A percentile compares a stretch with the other conserved stretches of the same genome.
Evolutionary conservation across 1,140 invertebrate species (phyloP).

Genomic region (Subanguina moxae): DNA sequence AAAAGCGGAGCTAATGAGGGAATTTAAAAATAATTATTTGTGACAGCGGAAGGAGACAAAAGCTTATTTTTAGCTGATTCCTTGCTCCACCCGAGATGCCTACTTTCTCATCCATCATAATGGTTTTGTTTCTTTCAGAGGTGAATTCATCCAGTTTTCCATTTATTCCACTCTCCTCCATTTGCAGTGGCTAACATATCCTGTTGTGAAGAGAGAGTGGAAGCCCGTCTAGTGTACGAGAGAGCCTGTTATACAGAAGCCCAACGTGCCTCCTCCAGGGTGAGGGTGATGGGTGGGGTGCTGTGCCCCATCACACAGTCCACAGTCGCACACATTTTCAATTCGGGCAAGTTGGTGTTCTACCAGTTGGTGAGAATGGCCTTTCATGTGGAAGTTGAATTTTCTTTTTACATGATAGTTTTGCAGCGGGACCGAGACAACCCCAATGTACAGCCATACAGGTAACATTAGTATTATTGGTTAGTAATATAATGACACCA

Average conservation of each 20-base stretch:
- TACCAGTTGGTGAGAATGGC: slow-evolving; percentile 43
- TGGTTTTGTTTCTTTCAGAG: slow-evolving; percentile 34
- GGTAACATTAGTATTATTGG: too few species aligned
- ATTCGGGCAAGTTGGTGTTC: slow-evolving; percentile 38
- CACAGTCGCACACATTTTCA: slow-evolving; percentile 36
- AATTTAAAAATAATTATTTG: too few species aligned
- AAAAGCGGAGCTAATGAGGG: too few species aligned
- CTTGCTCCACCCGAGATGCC: slow-evolving; percentile 36
- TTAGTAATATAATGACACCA: too few species aligned
- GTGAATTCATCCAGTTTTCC: background rate
- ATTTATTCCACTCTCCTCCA: background rate
- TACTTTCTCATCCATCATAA: slow-evolving; percentile 46
- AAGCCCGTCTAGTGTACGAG: slow-evolving; percentile 31
- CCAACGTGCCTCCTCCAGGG: slow-evolving; percentile 34
- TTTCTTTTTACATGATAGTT: too few species aligned
- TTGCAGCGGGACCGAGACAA: too few species aligned
- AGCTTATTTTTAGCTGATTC: slow-evolving; percentile 35
- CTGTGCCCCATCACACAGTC: slow-evolving; percentile 38
- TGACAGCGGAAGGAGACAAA: too few species aligned
- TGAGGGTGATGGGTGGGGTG: slow-evolving; percentile 31
- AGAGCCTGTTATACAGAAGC: slow-evolving; percentile 23
- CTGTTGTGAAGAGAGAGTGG: slow-evolving; percentile 18
- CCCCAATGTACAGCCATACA: too few species aligned
- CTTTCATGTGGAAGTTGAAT: too few species aligned
- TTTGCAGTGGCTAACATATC: slow-evolving; percentile 22